Evolutionary conservation across 1,140 invertebrate genomes (phyloP).

Genomic region (Apocrypta bakeri): DNA sequence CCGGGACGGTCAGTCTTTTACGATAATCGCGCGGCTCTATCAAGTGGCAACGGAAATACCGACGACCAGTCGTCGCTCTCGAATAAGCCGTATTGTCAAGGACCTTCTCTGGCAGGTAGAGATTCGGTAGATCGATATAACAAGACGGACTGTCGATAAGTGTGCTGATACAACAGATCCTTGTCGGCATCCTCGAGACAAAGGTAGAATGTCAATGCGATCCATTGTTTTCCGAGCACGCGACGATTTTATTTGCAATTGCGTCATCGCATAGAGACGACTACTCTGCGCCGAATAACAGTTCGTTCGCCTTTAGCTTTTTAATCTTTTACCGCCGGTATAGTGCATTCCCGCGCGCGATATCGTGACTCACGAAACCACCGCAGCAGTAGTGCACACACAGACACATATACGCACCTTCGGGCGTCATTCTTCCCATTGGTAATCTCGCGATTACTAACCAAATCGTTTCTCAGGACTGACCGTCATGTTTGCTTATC

Average conservation of each 20-base stretch:
- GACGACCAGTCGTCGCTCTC: neutral
- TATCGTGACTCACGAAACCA: neutral
- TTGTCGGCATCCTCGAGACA: neutral
- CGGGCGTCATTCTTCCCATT: neutral
- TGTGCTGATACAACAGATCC: neutral
- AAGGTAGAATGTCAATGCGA: neutral
- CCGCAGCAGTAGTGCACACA: neutral
- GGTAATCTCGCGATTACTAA: conserved; percentile 33
- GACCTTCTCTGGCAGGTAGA: neutral
- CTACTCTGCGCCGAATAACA: conserved; percentile 1
- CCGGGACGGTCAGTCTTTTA: conserved; percentile 17
- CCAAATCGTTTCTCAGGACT: conserved; percentile 29
- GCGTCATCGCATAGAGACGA: no score
- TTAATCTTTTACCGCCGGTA: no score
- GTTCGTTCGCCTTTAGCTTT: conserved; percentile 19
- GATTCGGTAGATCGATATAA: conserved; percentile 24
- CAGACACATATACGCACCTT: neutral
- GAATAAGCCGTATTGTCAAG: neutral
- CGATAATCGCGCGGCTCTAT: conserved; percentile 34
- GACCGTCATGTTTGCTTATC: conserved; percentile 2
- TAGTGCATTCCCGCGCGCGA: neutral
- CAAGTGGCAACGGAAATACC: conserved; percentile 13
- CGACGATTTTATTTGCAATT: neutral
- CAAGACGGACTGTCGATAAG: neutral
- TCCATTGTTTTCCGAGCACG: neutral